Evolutionary conservation across 2,888 invertebrate genomes (phyloP), one percentile per base, ranked within the genome.

Genomic region (Cremastinae sp.): DNA sequence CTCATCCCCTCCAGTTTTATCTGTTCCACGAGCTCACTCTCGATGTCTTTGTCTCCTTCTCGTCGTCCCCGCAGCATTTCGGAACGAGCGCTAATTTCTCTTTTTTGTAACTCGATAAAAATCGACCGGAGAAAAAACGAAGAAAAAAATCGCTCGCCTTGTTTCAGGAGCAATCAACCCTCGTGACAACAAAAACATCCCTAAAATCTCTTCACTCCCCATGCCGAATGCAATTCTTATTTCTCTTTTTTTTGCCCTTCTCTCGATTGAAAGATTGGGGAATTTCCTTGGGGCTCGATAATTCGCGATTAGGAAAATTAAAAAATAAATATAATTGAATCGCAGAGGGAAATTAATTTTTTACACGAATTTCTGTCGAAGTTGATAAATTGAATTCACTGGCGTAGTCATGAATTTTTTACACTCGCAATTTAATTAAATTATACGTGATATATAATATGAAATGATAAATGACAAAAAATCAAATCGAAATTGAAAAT

Each of bases 81-180:
- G 28, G 5, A 51, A n/a, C 55, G 73, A 59, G 69, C 72, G 81
- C 79, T 84, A 86, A 85, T 84, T 86, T 75, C 79, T 81, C 65
- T 70, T 81, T n/a, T 83, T 84, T 80, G 79, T 86, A 85, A 87
- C 79, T 84, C 83, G 82, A 87, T 87, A 85, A 83, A 86, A 85
- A 83, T 81, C 82, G 79, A 82, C 59, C 69, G 69, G 39, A 59
- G 45, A 16, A 28, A 37, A 12, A 68, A 35, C 20, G 45, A 71
- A 64, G 51, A 65, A 73, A 62, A 58, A 14, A 47, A 18, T 2
- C 16, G 20, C 20, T 7, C 12, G 22, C 18, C 47, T 71, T 47
- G 47, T 56, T 41, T 22, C 35, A 10, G 14, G 39, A 37, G 49
- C 39, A 49, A 73, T 22, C 59, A 37, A 62, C 55, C 61, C 59